Percentiles rank a stretch among this genome's conserved stretches.
Evolutionary conservation across 2,113 vertebrate species (phyloP).

Genomic region (Ranitomeya imitator): DNA sequence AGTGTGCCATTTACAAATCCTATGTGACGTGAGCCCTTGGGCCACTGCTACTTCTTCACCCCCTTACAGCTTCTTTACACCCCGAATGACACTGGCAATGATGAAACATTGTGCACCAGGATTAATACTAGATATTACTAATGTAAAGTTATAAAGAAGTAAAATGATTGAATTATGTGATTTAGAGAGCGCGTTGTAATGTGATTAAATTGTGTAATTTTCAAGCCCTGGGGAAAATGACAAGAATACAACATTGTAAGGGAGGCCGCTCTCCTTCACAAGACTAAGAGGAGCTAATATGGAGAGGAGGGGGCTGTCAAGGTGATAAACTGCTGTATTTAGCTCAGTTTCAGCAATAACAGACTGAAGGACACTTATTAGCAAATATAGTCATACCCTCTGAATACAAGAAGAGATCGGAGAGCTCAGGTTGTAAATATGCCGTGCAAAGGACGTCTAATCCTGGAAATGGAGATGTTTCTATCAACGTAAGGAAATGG

Average conservation of each 20-base stretch:
- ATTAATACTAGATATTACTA: neutral
- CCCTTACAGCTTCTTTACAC: too few species aligned
- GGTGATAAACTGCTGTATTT: slow-evolving; percentile 36
- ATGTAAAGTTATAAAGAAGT: neutral
- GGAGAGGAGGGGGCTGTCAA: neutral
- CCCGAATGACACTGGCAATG: neutral
- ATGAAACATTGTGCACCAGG: neutral
- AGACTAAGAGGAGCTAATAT: slow-evolving; percentile 8
- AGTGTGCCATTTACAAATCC: too few species aligned
- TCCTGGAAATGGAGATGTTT: neutral
- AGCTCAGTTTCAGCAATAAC: slow-evolving; percentile 2
- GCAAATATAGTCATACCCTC: slow-evolving; percentile 3
- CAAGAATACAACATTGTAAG: neutral
- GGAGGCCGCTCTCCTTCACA: neutral
- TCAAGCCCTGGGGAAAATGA: neutral
- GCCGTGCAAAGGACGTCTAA: neutral
- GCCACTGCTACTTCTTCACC: too few species aligned
- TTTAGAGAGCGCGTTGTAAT: neutral
- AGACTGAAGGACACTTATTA: slow-evolving; percentile 12
- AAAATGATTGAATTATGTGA: neutral
- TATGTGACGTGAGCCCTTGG: too few species aligned
- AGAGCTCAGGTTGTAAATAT: neutral
- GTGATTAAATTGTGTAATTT: slow-evolving; percentile 36
- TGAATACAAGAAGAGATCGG: neutral
- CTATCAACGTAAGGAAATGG: neutral